Conservation (phyloP, 2,797 vertebrate species). For the Scomberomorus guttatus region DNA sequence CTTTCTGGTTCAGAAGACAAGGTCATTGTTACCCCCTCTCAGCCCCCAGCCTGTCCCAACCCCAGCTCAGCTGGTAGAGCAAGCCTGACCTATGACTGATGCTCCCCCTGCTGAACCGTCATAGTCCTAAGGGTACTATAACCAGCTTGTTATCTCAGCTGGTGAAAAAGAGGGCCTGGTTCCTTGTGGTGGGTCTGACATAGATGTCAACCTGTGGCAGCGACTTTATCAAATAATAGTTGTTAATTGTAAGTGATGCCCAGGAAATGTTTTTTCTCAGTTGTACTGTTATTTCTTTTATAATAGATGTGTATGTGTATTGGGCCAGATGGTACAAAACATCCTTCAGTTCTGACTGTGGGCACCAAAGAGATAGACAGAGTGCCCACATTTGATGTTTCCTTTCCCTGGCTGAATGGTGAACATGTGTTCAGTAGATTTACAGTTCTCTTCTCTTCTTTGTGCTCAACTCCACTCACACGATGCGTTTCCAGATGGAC, state of each 20-base stretch:
- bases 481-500: neutral
- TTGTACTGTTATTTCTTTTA: neutral
- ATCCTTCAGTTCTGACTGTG: neutral
- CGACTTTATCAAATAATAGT: neutral
- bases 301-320: neutral
- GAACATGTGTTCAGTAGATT: neutral
- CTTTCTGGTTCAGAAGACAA: conserved; percentile 5
- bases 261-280: neutral
- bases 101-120: conserved; percentile 28
- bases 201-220: conserved; percentile 7
- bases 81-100: conserved; percentile 34
- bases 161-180: conserved; percentile 21
- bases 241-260: neutral
- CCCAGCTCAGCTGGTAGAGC: conserved; percentile 16
- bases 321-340: neutral
- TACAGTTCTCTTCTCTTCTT: conserved; percentile 6
- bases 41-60: conserved; percentile 4
- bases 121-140: conserved; percentile 20
- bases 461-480: neutral
- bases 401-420: too few relatives aligned
- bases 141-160: conserved; percentile 42
- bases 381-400: neutral
- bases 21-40: conserved; percentile 15
- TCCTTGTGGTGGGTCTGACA: neutral
- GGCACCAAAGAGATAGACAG: neutral